Evolutionary conservation across 2,113 vertebrate genomes (phyloP), one percentile per base, ranked within the genome.

Genomic region (Dromas ardeola): DNA sequence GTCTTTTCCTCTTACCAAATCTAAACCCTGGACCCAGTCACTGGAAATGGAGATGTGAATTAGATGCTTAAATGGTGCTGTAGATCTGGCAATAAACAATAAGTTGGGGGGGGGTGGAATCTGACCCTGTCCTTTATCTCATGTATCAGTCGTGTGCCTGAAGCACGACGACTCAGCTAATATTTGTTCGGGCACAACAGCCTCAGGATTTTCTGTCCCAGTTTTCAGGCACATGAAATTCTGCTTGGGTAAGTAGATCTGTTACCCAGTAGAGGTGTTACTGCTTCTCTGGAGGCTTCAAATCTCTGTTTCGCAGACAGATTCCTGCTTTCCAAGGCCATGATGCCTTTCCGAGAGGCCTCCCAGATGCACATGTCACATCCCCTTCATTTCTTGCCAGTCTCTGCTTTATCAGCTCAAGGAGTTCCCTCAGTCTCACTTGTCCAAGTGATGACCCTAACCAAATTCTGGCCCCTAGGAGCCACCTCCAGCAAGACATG

Each of bases 71-170:
- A 74, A 47, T 1, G 1, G 29, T 18, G 13, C 42, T 40, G 36
- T 42, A 56, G 61, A 27, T 43, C n/a, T 50, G 61, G 32, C 25
- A 55, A 19, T 17, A 74, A 69, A 32, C 47, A 61, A 0, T 30
- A 92, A 52, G 18, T 11, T 14, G 19, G 40, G 18, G 52, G 12
- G 62, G 32, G 42, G 42, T 13, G 47, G 72, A 79, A 61, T 38
- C 25, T 30, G 22, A 63, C 5, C 26, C 22, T 58, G 32, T 27
- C 12, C 27, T 65, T 94, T 62, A 18, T 27, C 36, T 34, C 2
- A 0, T 29, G 1, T 6, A 11, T 36, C 6, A 5, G 23, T 56
- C 56, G 16, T 11, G 11, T 9, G 4, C 32, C 53, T 43, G 56
- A 47, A 67, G 53, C 30, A 65, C 71, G 42, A 26, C 1, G 10